These are phyloP conservation scores for Harpagoxenus sublaevis DNA, from an alignment of 2,888 invertebrate genomes.

Conservation along the genomic window DNA sequence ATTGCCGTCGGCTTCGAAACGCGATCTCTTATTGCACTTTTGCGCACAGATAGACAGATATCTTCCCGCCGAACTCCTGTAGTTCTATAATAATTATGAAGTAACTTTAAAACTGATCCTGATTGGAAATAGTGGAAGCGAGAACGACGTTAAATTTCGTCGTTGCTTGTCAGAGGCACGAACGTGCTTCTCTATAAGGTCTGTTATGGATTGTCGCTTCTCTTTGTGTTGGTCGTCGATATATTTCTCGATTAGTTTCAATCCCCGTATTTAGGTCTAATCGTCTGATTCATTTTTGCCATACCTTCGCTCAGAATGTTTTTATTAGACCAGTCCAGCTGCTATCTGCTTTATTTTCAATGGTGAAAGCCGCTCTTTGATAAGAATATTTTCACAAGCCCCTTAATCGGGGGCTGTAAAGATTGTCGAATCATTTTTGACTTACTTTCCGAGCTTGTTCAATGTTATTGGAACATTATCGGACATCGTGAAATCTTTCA, in stretches of 20 bases:
- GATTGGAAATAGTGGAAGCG: background rate
- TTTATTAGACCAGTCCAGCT: background rate
- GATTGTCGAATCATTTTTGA: conserved; percentile 20
- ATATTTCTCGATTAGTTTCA: background rate
- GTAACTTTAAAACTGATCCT: background rate
- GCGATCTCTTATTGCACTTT: conserved; percentile 57
- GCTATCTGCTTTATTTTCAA: background rate
- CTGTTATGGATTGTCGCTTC: conserved; percentile 4
- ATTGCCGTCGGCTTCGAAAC: conserved; percentile 52
- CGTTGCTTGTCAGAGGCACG: background rate
- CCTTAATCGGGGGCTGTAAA: background rate
- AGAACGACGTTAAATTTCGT: background rate
- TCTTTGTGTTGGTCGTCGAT: background rate
- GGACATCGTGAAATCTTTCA: conserved; percentile 37
- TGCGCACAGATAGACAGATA: background rate
- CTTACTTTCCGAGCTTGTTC: background rate
- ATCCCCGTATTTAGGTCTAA: background rate
- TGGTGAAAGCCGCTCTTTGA: conserved; percentile 33
- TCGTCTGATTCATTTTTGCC: background rate
- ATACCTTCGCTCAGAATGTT: background rate
- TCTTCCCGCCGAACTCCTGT: background rate
- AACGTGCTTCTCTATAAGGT: background rate
- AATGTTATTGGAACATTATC: conserved; percentile 1
- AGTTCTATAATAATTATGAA: conserved; percentile 3
- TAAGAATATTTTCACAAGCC: conserved; percentile 37